Evolutionary conservation across 1,140 invertebrate genomes (phyloP), one percentile per base, ranked within the genome.

Genomic region (Zaprionus vittiger): DNA sequence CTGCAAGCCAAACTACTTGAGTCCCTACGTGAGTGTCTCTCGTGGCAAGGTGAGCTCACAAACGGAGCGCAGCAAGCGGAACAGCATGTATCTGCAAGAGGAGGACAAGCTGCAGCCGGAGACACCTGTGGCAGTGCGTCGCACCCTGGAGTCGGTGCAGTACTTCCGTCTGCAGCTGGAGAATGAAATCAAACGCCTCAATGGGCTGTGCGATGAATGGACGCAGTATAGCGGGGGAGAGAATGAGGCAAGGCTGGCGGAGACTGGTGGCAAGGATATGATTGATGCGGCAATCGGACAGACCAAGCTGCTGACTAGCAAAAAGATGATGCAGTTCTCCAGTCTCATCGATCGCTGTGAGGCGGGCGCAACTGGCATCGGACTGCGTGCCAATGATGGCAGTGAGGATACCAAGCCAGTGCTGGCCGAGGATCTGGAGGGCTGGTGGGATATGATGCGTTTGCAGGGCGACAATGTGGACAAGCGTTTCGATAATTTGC

Each of bases 371-470:
- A 90, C 52, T 0, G 75, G 87, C 6, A 59, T 73, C 2, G 75
- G 63, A 5, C 37, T 47, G 3, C 24, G 22, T 0, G 31, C 56
- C 0, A 66, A 69, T 56, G 89, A 92, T 66, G 91, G 90, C 17
- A 95, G 94, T 22, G 94, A 95, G 81, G 83, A 85, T 14, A 77
- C 84, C 0, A 95, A 95, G 68, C 91, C 94, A 24, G 95, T 96
- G 1, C 94, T 94, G 0, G 94, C 94, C 44, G 93, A 93, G 52
- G 96, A 97, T 93, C 92, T 97, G 0, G 95, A 96, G 91, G 96
- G 96, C 4, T 97, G 96, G 93, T 97, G 96, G 96, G 96, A 96
- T 49, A 96, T 96, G 95, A 93, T 96, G 7, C 94, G 94, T 54
- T 94, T 95, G 71, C 96, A 96, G 64, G 90, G 92, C 15, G 93